Percentiles rank a stretch among this genome's conserved stretches.
These are phyloP conservation scores for Hyles lineata DNA, from an alignment of 2,888 invertebrate species.

Conservation along the genomic window DNA sequence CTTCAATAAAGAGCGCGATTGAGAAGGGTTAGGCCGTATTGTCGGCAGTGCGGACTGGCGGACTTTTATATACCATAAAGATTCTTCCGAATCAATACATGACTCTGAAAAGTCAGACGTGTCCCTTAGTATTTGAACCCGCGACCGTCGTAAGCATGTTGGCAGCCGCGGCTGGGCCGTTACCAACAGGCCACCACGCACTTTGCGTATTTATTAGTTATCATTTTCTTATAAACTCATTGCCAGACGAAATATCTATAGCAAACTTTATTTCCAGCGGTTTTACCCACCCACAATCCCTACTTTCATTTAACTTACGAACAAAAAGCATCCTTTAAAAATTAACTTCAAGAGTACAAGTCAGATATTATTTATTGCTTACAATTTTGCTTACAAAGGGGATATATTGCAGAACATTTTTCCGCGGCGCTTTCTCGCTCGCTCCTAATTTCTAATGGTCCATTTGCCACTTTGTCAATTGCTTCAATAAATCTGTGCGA, in stretches of 20 bases:
- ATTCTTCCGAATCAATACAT: too few relatives aligned
- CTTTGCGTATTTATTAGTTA: too few relatives aligned
- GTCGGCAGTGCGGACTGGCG: too few relatives aligned
- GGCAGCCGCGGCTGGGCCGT: too few relatives aligned
- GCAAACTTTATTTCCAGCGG: slow-evolving; percentile 3
- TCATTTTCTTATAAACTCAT: too few relatives aligned
- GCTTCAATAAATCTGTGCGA: slow-evolving; percentile 81
- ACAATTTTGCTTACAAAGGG: slow-evolving; percentile 78
- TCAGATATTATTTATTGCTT: slow-evolving; percentile 75
- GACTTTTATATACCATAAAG: too few relatives aligned
- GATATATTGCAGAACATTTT: slow-evolving; percentile 81
- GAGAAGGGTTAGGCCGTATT: too few relatives aligned
- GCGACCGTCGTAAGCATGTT: too few relatives aligned
- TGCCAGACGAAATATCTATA: neutral
- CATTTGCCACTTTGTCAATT: slow-evolving; percentile 86
- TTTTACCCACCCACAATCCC: neutral
- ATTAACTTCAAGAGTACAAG: slow-evolving; percentile 50
- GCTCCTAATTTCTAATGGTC: slow-evolving; percentile 84
- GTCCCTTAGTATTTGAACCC: too few relatives aligned
- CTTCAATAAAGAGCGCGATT: too few relatives aligned
- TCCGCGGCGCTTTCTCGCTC: slow-evolving; percentile 62
- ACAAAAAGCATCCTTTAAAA: slow-evolving; percentile 42
- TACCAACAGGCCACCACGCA: too few relatives aligned
- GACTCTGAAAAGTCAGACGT: too few relatives aligned
- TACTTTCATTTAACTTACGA: slow-evolving; percentile 32